Percentiles rank a stretch among this genome's conserved stretches.
phyloP scores from a whole-genome alignment of 2,888 invertebrate genomes.

The Biston betularia region DNA sequence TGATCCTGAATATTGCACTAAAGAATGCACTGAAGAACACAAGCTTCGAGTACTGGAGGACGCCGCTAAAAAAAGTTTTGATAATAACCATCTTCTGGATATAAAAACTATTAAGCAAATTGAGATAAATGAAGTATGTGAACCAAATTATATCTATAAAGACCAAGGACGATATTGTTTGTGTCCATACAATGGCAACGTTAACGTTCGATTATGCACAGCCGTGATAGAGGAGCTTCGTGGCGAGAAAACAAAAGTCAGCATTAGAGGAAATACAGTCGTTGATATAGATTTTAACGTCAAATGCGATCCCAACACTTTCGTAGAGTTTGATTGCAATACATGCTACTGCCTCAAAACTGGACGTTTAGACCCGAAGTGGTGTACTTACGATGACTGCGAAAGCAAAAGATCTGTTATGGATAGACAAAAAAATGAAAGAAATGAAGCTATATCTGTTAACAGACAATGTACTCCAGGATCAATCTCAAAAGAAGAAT shows the following conservation, averaged over 20 bases:
- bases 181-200: constrained; percentile 65
- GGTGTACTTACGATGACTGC: constrained; percentile 80
- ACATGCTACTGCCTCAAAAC: constrained; percentile 73
- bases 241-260: constrained; percentile 23
- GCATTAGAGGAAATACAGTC: background rate
- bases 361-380: constrained; percentile 73
- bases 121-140: constrained; percentile 53
- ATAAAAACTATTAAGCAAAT: constrained; percentile 52
- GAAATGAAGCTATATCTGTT: constrained; percentile 23
- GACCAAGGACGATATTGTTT: constrained; percentile 67
- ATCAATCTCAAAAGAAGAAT: constrained; percentile 65
- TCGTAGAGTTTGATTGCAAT: constrained; percentile 76
- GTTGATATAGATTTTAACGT: constrained; percentile 53
- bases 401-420: constrained; percentile 60
- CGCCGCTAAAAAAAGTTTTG: constrained; percentile 55
- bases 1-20: constrained; percentile 64
- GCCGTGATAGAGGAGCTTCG: constrained; percentile 33
- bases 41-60: constrained; percentile 68
- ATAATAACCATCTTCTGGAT: constrained; percentile 54
- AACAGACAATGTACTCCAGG: constrained; percentile 66
- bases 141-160: constrained; percentile 63
- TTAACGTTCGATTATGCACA: constrained; percentile 63
- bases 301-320: constrained; percentile 71
- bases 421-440: constrained; percentile 51
- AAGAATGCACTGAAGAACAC: constrained; percentile 62